A percentile compares a stretch with the other conserved stretches of the same genome.
Evolutionary conservation across 2,113 vertebrate genomes (phyloP).

Genomic region (Gallinago undulata): DNA sequence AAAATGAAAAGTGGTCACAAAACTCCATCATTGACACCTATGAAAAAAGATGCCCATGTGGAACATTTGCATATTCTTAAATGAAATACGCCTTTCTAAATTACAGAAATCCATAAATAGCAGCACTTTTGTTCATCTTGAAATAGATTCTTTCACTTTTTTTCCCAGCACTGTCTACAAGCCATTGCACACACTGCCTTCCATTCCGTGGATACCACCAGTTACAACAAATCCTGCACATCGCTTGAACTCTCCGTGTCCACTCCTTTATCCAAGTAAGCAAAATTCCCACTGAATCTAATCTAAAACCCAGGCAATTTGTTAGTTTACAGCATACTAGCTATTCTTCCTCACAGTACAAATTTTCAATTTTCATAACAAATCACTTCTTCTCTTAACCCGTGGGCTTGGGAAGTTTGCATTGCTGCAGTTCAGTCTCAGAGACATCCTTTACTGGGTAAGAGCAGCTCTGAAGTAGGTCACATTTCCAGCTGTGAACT

Average conservation of each 20-base stretch:
- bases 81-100: background rate
- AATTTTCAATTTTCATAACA: background rate
- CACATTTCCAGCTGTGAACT: background rate
- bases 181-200: background rate
- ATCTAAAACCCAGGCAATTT: background rate
- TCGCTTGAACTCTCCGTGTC: background rate
- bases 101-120: background rate
- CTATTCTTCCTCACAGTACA: background rate
- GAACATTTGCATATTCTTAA: background rate
- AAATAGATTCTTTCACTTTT: background rate
- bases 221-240: background rate
- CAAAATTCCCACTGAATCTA: background rate
- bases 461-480: slow-evolving; percentile 5
- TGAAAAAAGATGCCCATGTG: background rate
- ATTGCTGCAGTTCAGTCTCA: background rate
- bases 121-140: background rate
- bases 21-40: accelerated
- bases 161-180: background rate
- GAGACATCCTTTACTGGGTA: background rate
- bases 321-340: background rate
- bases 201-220: too few relatives aligned
- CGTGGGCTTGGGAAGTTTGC: background rate
- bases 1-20: background rate
- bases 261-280: background rate
- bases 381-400: background rate